These are phyloP conservation scores for Eriocheir sinensis DNA, from an alignment of 1,140 invertebrate species.

Conservation along the genomic window DNA sequence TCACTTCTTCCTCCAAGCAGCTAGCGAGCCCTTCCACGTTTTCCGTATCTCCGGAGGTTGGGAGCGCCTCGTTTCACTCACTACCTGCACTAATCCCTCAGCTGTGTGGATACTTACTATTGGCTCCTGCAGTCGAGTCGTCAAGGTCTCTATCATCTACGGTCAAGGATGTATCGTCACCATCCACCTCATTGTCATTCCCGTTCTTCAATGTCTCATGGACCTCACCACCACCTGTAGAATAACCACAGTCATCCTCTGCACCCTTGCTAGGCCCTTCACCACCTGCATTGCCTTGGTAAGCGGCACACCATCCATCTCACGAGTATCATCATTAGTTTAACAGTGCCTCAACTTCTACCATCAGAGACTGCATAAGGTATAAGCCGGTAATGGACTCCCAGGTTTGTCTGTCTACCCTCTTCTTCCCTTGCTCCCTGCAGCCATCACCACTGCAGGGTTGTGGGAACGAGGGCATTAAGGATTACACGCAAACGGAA, in stretches of 20 bases:
- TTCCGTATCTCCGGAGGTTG: not conserved
- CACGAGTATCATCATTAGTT: not conserved
- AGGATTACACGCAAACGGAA: no score
- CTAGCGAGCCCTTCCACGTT: not conserved
- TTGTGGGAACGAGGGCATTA: no score
- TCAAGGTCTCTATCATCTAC: slow-evolving; percentile 29
- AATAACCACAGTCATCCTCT: not conserved
- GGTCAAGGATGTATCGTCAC: not conserved
- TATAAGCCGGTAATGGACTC: no score
- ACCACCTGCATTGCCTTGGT: not conserved
- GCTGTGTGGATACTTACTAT: not conserved
- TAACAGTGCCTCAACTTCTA: not conserved
- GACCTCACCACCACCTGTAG: not conserved
- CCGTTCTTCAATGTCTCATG: no score
- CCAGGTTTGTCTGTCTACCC: no score
- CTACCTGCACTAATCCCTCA: not conserved
- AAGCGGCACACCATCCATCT: not conserved
- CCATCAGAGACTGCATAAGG: not conserved
- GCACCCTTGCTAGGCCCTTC: not conserved
- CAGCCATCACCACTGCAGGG: no score
- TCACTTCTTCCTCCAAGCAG: not conserved
- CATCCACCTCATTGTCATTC: not conserved
- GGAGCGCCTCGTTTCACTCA: not conserved
- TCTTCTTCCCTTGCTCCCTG: no score
- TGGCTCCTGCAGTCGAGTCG: not conserved